Conservation (phyloP, 1,140 invertebrate species). For the Condylostylus longicornis region DNA sequence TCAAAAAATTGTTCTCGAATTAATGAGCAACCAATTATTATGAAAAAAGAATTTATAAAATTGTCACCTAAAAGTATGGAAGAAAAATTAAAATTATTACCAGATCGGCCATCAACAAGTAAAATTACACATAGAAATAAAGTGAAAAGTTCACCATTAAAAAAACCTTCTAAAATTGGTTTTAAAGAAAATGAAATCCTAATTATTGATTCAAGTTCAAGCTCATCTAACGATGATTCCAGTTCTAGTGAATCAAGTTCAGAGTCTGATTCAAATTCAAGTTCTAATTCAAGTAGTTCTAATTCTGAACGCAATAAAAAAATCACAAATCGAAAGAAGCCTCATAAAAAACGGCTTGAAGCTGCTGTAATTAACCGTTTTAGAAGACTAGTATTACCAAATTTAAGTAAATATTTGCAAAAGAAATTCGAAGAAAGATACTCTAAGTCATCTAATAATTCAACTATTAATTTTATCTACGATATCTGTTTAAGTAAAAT, state of each 20-base stretch:
- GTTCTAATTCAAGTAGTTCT: background rate
- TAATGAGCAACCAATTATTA: too few relatives aligned
- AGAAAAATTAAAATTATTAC: too few relatives aligned
- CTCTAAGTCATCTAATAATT: slow-evolving; percentile 7
- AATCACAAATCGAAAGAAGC: background rate
- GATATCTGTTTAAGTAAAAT: background rate
- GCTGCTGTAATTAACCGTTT: slow-evolving; percentile 20
- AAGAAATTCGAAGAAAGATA: slow-evolving; percentile 15
- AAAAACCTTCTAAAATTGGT: too few relatives aligned
- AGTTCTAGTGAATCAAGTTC: background rate
- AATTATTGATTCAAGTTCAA: background rate
- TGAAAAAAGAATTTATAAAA: too few relatives aligned
- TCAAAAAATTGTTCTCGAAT: too few relatives aligned
- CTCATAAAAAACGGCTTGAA: slow-evolving; percentile 4
- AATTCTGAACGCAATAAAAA: background rate
- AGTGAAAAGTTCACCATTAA: too few relatives aligned
- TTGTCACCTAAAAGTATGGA: too few relatives aligned
- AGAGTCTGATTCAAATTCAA: background rate
- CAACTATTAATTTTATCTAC: background rate
- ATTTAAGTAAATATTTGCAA: slow-evolving; percentile 11
- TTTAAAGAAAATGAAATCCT: too few relatives aligned
- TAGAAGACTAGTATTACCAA: slow-evolving; percentile 21
- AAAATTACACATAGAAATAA: too few relatives aligned
- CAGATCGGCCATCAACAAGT: too few relatives aligned
- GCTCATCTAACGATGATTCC: background rate